Evolutionary conservation across 2,888 invertebrate genomes (phyloP), one percentile per base, ranked within the genome.

Genomic region (Leucophenga maculata): DNA sequence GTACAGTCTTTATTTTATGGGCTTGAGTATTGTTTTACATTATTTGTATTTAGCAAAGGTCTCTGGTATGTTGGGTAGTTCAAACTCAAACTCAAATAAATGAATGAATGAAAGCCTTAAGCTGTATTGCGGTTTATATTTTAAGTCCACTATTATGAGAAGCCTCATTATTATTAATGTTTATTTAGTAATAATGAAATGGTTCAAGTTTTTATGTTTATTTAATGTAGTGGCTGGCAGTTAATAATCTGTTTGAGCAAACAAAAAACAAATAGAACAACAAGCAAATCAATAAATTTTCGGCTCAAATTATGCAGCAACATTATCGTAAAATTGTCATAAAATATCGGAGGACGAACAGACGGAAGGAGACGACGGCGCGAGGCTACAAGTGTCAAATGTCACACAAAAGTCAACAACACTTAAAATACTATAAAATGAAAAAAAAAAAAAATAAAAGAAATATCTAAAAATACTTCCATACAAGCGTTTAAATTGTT

Each of bases 361-460:
- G 50, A 6, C 48, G 50, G 50, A 50, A 16, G 50, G 16, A 20
- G 62, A 14, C 60, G 16, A n/a, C n/a, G n/a, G n/a, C n/a, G n/a
- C n/a, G n/a, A n/a, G n/a, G 22, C 62, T 18, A 22, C 62, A 46
- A 64, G 46, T 64, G 62, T 64, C 46, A 64, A 64, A 46, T 48
- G 46, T 64, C 62, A 64, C 6, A 48, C 46, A n/a, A n/a, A 22
- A 22, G 46, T 11, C 13, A 48, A 22, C 46, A 46, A 46, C 62
- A 64, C 46, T 64, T 64, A 64, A 64, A 64, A 48, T 48, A 48
- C 62, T 22, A 64, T 64, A 48, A 62, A 64, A 64, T 50, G 16
- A 20, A 57, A 26, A 57, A 22, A 26, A 26, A 26, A 26, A 55
- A 8, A 55, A 14, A 1, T 26, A 26, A 20, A 55, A 55, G 13